Base-by-base conservation (phyloP, 1,140 invertebrate genomes). In the Gerris buenoi region DNA sequence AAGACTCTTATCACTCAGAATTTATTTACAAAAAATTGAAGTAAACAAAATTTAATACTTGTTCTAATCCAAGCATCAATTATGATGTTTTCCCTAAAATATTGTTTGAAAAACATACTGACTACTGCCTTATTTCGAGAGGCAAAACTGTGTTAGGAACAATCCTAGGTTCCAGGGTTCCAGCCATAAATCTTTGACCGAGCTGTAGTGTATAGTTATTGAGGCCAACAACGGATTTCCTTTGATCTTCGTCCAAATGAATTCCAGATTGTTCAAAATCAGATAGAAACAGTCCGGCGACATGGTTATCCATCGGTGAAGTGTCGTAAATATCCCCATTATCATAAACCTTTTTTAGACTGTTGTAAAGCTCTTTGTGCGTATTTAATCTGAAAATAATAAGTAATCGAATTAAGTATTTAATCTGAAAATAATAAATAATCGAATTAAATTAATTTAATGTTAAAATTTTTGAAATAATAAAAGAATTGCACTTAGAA, bases 211-310 rank as follows among this genome's bases (percentile, higher is more conserved):
- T 90, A 56, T 80, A 79, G 76, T 96, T 87, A 76, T 95, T 97
- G 0, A 96, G 79, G 1, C 84, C 79, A 0, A 97, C 93, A 67
- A 97, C 93, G 70, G 83, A 78, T 68, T 84, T 76, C 64, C 93
- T 79, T 70, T 88, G 82, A 2, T 81, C 75, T 71, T 94, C 88
- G n/a, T 86, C 82, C 64, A 98, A 80, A 77, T 98, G 94, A 71
- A 98, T 98, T 5, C 95, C 95, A 79, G 89, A 89, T 77, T 97
- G 93, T 76, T 98, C 94, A 80, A 98, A 98, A 77, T 98, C 95
- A 78, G 95, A 93, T 29, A 96, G 77, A 79, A 98, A 98, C 65
- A 98, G 77, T 73, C 88, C 82, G 1, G 87, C 86, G 1, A 98
- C 88, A 77, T 96, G 88, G 61, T 86, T 75, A 75, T 98, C 95